Evolutionary conservation across 2,797 vertebrate species (phyloP), one percentile per base, ranked within the genome.

Genomic region (Capromys pilorides): DNA sequence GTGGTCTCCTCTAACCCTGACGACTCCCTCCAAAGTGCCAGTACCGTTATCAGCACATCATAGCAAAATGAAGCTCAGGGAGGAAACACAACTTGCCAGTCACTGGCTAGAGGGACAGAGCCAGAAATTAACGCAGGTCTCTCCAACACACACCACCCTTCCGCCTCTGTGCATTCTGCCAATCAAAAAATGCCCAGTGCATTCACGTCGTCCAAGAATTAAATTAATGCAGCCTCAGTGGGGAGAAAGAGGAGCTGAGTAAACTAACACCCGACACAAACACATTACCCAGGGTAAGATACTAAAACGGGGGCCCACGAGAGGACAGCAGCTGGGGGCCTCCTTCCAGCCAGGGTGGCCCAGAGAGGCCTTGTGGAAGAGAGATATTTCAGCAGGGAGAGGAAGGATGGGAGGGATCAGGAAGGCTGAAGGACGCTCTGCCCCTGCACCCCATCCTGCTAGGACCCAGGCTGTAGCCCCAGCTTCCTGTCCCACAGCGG

Each of bases 361-460:
- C n/a, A 86, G 64, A 95, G 77, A 85, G 75, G 67, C 75, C 11
- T 80, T 86, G 66, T 36, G n/a, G 80, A 75, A 66, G 11, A 84
- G 6, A 78, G 81, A 36, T 18, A 1, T 39, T 85, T 54, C 71
- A 71, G 62, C 49, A 73, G 84, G 45, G 41, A 67, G 64, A 83
- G 51, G 45, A 90, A 91, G 61, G 61, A 41, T 28, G 62, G 77
- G 61, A 77, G 45, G 82, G 45, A 18, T 41, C n/a, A 69, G 80
- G 45, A 69, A 89, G 64, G 51, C 62, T 51, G 67, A 69, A 26
- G 36, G 33, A 51, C 36, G 49, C 90, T n/a, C 33, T 84, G 61
- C 49, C 85, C 84, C 73, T 83, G 77, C 33, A n/a, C 8, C 54
- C 39, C 8, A 8, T 26, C 13, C 57, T 92, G 67, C 64, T 5